These are phyloP conservation scores for Premnoplex brunnescens DNA, from an alignment of 2,797 vertebrate species.

Conservation along the genomic window DNA sequence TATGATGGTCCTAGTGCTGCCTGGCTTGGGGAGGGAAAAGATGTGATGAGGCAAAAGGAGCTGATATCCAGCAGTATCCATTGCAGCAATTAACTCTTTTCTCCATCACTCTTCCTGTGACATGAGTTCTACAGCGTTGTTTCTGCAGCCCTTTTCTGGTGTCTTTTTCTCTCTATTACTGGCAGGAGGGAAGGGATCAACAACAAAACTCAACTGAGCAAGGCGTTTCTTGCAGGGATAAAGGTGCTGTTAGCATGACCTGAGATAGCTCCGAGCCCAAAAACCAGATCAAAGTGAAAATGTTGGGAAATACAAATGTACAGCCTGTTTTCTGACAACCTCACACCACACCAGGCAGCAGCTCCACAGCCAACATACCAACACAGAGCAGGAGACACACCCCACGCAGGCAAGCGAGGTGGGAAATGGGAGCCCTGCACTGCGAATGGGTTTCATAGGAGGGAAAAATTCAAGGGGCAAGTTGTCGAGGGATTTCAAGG, in stretches of 20 bases:
- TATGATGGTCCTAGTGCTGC: neutral
- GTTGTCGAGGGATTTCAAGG: neutral
- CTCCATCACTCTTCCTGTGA: neutral
- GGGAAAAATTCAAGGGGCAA: neutral
- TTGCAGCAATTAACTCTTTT: neutral
- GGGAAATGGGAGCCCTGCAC: neutral
- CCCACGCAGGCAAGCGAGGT: neutral
- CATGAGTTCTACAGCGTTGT: neutral
- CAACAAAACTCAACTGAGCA: neutral
- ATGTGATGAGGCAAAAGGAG: neutral
- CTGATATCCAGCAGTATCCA: neutral
- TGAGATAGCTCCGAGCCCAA: slow-evolving; percentile 25
- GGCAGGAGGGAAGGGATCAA: neutral
- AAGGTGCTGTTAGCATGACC: slow-evolving; percentile 55
- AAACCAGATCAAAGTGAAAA: slow-evolving; percentile 68
- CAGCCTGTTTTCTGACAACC: slow-evolving; percentile 25
- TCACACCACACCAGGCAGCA: slow-evolving; percentile 33
- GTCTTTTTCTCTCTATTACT: neutral
- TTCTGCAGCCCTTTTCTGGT: neutral
- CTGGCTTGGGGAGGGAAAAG: neutral
- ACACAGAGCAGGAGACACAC: neutral
- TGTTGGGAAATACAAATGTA: slow-evolving; percentile 47
- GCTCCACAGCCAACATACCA: neutral
- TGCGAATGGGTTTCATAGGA: neutral
- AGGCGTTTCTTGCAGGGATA: slow-evolving; percentile 4